phyloP scores from a whole-genome alignment of 2,113 vertebrate genomes.

The Syngnathus typhle region DNA sequence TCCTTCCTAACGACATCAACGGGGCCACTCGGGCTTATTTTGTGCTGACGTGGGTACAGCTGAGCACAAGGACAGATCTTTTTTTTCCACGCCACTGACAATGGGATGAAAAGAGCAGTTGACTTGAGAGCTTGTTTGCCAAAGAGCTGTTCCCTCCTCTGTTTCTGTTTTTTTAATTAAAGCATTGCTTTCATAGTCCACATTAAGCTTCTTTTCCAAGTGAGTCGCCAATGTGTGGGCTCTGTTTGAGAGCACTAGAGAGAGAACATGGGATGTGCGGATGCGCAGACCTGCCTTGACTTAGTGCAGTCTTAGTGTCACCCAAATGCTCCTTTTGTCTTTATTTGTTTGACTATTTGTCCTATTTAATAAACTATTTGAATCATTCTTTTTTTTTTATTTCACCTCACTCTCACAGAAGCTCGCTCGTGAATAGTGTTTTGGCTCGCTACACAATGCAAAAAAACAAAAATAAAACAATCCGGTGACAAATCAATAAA shows the following conservation, averaged over 20 bases:
- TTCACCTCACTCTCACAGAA: no score
- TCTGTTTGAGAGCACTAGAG: conserved; percentile 6
- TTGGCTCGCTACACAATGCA: no score
- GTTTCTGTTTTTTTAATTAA: conserved; percentile 10
- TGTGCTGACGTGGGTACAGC: conserved; percentile 17
- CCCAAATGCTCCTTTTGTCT: neutral
- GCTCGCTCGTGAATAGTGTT: neutral
- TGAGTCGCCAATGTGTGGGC: conserved; percentile 21
- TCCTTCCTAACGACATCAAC: conserved; percentile 12
- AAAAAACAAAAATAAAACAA: no score
- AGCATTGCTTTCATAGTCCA: neutral
- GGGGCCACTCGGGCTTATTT: conserved; percentile 10
- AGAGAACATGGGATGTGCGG: conserved; percentile 11
- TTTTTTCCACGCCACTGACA: neutral
- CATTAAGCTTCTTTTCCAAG: conserved; percentile 17
- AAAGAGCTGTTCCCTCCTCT: conserved; percentile 1
- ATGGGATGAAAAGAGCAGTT: conserved; percentile 44
- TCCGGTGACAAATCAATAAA: neutral
- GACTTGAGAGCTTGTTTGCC: conserved; percentile 13
- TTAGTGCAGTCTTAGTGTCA: no score
- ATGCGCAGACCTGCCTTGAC: no score
- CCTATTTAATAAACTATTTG: neutral
- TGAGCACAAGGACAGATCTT: conserved; percentile 1
- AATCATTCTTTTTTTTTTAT: neutral
- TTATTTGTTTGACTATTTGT: neutral